Base-by-base conservation (phyloP, 1,140 invertebrate species). In the Bicyclus anynana region DNA sequence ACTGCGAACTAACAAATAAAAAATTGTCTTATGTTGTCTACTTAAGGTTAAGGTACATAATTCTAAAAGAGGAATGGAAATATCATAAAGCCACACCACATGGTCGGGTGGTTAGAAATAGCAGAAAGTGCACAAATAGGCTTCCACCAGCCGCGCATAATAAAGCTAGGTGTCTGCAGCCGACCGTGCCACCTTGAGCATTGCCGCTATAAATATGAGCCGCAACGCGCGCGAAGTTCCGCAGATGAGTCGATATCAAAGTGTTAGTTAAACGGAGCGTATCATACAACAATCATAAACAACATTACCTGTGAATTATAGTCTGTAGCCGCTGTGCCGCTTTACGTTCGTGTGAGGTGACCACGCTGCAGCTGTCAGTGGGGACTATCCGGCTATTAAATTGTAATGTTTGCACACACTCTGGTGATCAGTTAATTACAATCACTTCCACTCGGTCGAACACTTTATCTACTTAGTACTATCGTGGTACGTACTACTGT, bases 281-380 rank as follows among this genome's bases (percentile, higher is more conserved):
- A 74, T 75, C 73, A 70, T 72, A 73, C 67, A 75, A 75, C 69
- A 72, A 69, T 70, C 71, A 74, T 78, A 80, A 76, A 74, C 76
- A 77, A 72, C 72, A 77, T 83, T 80, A 84, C 80, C 80, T 84
- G 80, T 78, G 78, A 84, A 69, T 76, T 84, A 81, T 73, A 64
- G 67, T 65, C 70, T 61, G 64, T 68, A 69, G 52, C 56, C 53
- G 70, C 71, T 57, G 60, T 58, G 65, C 60, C 62, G 67, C 59
- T 72, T 69, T 74, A 67, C 67, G 67, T 65, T 62, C 13, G n/a
- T 21, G 23, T 69, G 57, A 16, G 58, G 68, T 70, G 65, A 54
- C 79, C 60, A 78, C 51, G 42, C 3, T 6, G 3, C 0, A 7
- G 37, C 13, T 17, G 6, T 3, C 13, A 7, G 16, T 40, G 4